Conservation (phyloP, 2,888 invertebrate genomes). For the Eupithecia vulgata region DNA sequence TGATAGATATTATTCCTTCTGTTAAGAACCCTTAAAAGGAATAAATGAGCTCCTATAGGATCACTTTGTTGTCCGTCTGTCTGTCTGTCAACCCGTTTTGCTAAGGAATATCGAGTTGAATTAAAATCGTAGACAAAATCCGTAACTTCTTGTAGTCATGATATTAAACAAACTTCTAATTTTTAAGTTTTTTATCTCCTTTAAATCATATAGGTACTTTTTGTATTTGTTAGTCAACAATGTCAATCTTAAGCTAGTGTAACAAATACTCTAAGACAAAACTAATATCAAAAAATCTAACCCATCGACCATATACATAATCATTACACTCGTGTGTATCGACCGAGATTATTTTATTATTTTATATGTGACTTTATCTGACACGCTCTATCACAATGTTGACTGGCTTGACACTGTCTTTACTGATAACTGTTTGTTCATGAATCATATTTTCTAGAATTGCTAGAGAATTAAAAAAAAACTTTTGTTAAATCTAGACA, state of each 20-base stretch:
- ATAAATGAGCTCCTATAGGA: too few species aligned
- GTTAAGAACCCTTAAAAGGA: too few species aligned
- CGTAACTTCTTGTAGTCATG: too few species aligned
- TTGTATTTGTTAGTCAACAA: too few species aligned
- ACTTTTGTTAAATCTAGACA: not conserved
- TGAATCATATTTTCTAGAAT: conserved; percentile 12
- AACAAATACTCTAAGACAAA: too few species aligned
- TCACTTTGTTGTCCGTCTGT: too few species aligned
- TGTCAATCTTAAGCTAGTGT: too few species aligned
- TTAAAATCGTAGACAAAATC: too few species aligned
- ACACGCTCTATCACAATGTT: conserved; percentile 57
- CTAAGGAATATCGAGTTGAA: too few species aligned
- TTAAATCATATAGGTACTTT: not conserved
- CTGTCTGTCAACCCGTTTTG: too few species aligned
- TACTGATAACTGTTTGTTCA: conserved; percentile 54
- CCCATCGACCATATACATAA: not conserved
- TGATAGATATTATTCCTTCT: not conserved
- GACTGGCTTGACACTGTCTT: conserved; percentile 71
- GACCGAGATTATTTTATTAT: conserved; percentile 16
- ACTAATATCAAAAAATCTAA: not conserved
- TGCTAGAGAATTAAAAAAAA: not conserved
- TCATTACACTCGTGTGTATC: not conserved
- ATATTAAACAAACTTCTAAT: too few species aligned
- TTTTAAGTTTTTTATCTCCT: not conserved
- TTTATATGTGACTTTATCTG: conserved; percentile 47